These are phyloP conservation scores for Aphis gossypii DNA, from an alignment of 1,140 invertebrate species.

Conservation along the genomic window DNA sequence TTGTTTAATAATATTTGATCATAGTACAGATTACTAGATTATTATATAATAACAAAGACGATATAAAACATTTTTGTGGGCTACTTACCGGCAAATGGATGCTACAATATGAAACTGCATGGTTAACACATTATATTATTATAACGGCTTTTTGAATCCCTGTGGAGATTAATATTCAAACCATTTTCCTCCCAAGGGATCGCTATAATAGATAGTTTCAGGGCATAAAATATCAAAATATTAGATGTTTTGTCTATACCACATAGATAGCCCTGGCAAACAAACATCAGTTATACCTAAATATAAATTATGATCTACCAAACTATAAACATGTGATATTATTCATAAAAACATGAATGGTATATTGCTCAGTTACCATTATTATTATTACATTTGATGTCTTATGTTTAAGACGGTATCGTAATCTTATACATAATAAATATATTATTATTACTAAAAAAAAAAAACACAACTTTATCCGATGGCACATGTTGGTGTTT, in stretches of 20 bases:
- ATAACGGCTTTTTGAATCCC: not conserved
- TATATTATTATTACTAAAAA: not conserved
- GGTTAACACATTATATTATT: not conserved
- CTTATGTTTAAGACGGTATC: not conserved
- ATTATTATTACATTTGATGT: not conserved
- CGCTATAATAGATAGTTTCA: not conserved
- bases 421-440: not conserved
- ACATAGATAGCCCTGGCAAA: not conserved
- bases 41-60: no score
- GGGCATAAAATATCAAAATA: not conserved
- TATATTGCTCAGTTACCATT: not conserved
- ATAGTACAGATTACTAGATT: no score
- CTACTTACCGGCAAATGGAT: not conserved
- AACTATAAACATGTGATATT: not conserved
- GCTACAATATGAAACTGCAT: not conserved
- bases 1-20: no score
- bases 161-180: not conserved
- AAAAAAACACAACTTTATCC: not conserved
- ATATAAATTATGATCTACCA: not conserved
- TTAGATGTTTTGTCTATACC: not conserved
- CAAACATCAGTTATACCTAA: not conserved
- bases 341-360: not conserved
- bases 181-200: not conserved
- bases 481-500: not conserved
- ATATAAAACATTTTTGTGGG: not conserved